Base-by-base conservation (phyloP, 2,797 vertebrate genomes). In the Sebastes hubbsi region DNA sequence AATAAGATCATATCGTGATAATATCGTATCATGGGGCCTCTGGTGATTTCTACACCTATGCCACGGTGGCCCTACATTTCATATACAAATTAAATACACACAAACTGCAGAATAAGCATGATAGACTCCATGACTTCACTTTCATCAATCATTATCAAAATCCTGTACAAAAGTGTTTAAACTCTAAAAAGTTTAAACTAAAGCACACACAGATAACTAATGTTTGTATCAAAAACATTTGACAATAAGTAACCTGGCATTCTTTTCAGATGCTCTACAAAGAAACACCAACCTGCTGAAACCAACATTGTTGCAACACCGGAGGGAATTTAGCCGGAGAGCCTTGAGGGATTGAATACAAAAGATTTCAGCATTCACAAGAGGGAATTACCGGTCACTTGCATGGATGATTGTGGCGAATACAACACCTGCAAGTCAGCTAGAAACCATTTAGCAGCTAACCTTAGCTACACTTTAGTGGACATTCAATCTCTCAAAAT, bases 251-350 rank as follows among this genome's bases (percentile, higher is more conserved):
- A 79, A 78, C 72, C 22, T 55, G n/a, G 6, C 0, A 0, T 29
- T 75, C 7, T 32, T 25, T 38, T 38, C n/a, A 60, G 72, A 30
- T 63, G 6, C 24, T 73, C 30, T n/a, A n/a, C 25, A 68, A 36
- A 55, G 5, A 58, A 75, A 72, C 25, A 49, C 3, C 4, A 29
- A 70, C 46, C 66, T 63, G 61, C 49, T 85, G 30, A 78, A 82
- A 76, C 63, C n/a, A 71, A 77, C 66, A 30, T n/a, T 75, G 75
- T 78, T 86, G 68, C 60, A 83, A 83, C 68, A 78, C 56, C 22
- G 49, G 12, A 67, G 46, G 52, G 29, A 79, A 32, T 56, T 78
- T 10, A 77, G 46, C 65, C 64, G 12, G 25, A 42, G 52, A 77
- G 63, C 42, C 58, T 59, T 56, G 13, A 54, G 58, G 30, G 72